Base-by-base conservation (phyloP, 2,797 vertebrate genomes). In the Erethizon dorsatum region DNA sequence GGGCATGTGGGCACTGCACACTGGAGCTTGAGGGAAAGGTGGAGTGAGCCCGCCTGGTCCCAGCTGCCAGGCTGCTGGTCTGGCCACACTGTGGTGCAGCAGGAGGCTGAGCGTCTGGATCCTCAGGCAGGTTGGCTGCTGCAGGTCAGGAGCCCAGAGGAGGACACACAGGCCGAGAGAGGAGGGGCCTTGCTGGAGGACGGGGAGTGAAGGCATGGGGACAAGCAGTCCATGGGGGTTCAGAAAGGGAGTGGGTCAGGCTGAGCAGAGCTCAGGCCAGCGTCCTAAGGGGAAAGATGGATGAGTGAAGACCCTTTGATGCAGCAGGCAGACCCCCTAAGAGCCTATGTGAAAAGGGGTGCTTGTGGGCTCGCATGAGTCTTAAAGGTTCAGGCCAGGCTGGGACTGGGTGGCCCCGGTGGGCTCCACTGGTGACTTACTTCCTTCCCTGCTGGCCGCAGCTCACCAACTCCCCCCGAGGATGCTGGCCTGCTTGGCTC, bases 361-460 rank as follows among this genome's bases (percentile, higher is more conserved):
- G 31, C 41, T 71, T 9, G 5, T 41, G 4, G 15, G 20, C 33
- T 57, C 15, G 3, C 69, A 31, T 6, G 1, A 6, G 6, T 57
- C 2, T 3, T 2, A 22, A 47, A 17, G 0, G 56, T 24, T 80
- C 61, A 26, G 95, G 41, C 63, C 1, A 1, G 22, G 37, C 45
- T 20, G 56, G 65, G 47, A 26, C 41, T 13, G 4, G 45, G 59
- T 2, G 5, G 4, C 45, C 13, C 28, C 45, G 2, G n/a, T 1
- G 12, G 13, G 33, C 26, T 50, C 24, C 0, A 2, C 0, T 0
- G 10, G 10, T 18, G 0, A 8, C 13, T 57, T 11, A 3, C 67
- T 26, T 91, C 2, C 18, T 73, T 56, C n/a, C 18, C 61, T 84
- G 9, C 17, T n/a, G 9, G 33, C 12, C 5, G 0, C 10, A 11